These are phyloP conservation scores for Brachyopa scutellaris DNA, from an alignment of 2,888 invertebrate species.

Conservation along the genomic window DNA sequence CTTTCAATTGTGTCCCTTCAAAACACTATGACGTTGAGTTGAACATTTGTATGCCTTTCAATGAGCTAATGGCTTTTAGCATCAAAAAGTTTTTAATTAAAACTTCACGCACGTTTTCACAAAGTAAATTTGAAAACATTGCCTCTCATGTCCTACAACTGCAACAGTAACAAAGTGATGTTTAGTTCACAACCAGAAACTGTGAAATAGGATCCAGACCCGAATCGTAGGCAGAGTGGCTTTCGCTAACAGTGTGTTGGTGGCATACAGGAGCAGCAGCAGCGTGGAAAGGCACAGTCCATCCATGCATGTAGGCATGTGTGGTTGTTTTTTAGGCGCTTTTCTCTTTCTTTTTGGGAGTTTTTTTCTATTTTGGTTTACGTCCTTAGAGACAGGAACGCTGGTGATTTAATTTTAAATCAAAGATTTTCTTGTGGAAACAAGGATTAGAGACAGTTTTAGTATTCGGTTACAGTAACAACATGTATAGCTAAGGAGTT, in stretches of 20 bases:
- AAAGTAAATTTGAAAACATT: conserved; percentile 70
- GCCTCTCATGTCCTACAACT: conserved; percentile 58
- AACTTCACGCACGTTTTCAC: conserved; percentile 73
- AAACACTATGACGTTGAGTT: conserved; percentile 16
- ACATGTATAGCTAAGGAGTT: conserved; percentile 40
- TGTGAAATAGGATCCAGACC: conserved; percentile 69
- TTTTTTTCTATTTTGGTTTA: no score
- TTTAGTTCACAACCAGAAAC: conserved; percentile 68
- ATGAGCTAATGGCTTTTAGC: conserved; percentile 68
- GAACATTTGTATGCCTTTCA: conserved; percentile 67
- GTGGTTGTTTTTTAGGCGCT: conserved; percentile 1
- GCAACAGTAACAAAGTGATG: conserved; percentile 58
- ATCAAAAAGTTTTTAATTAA: conserved; percentile 71
- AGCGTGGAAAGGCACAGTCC: conserved; percentile 49
- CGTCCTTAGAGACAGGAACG: conserved; percentile 45
- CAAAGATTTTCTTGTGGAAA: conserved; percentile 55
- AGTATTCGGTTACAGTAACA: conserved; percentile 67
- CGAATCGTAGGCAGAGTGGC: conserved; percentile 37
- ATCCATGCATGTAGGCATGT: conserved; percentile 61
- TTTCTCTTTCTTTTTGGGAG: neutral
- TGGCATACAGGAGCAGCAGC: conserved; percentile 9
- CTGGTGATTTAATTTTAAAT: conserved; percentile 63
- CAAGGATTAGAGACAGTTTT: conserved; percentile 54
- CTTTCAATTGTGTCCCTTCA: conserved; percentile 60
- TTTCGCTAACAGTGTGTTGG: conserved; percentile 20